These are phyloP conservation scores for Oscheius sp. DNA, from an alignment of 2,888 invertebrate species.

Conservation along the genomic window DNA sequence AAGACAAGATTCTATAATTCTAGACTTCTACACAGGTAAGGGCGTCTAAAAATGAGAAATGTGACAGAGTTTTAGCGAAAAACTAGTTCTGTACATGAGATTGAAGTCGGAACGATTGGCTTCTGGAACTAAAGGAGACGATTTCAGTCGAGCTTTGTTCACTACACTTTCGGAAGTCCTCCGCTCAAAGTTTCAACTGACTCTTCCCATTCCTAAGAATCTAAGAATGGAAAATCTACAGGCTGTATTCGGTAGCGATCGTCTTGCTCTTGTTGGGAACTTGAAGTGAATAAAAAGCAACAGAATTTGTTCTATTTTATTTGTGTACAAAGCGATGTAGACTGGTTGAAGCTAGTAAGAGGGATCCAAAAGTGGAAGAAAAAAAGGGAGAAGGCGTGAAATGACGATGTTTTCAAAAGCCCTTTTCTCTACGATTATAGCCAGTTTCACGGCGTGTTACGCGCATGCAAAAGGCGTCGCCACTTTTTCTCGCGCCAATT, in stretches of 20 bases:
- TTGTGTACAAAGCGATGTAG: no score
- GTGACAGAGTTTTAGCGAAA: neutral
- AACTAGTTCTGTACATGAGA: slow-evolving; percentile 11
- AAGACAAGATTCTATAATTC: slow-evolving; percentile 1
- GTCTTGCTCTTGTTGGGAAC: slow-evolving; percentile 9
- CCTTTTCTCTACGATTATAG: no score
- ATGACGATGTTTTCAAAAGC: no score
- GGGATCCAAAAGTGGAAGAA: no score
- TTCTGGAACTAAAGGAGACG: neutral
- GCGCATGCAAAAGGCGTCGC: no score
- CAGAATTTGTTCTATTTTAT: no score
- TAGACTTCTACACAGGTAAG: slow-evolving; percentile 16
- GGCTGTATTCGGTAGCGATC: neutral
- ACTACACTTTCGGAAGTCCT: slow-evolving; percentile 10
- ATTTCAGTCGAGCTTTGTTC: neutral
- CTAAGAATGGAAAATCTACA: slow-evolving; percentile 4
- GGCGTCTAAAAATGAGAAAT: neutral
- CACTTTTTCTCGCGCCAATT: no score
- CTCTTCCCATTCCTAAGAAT: slow-evolving; percentile 14
- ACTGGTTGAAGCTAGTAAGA: no score
- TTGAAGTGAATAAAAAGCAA: neutral
- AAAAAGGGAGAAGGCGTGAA: no score
- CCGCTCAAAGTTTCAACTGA: slow-evolving; percentile 5
- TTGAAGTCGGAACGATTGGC: slow-evolving; percentile 23
- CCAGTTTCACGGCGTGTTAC: no score